These are phyloP conservation scores for Gopherus flavomarginatus DNA, from an alignment of 2,113 vertebrate genomes.

Conservation along the genomic window DNA sequence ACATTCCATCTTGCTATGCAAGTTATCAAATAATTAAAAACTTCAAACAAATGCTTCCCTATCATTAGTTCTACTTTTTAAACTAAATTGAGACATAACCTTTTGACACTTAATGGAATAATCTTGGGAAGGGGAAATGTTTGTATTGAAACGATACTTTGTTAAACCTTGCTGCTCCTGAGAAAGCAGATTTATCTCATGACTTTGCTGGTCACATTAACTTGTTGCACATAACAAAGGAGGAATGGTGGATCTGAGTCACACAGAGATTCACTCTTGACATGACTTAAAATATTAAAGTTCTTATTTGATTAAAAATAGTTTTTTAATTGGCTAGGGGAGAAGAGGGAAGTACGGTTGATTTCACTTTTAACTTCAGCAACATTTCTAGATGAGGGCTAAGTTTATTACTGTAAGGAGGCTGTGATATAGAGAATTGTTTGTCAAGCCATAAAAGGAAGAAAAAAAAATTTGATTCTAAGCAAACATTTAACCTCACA, in stretches of 20 bases:
- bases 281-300: neutral
- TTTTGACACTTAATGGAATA: constrained; percentile 50
- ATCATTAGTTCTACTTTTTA: constrained; percentile 36
- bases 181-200: constrained; percentile 27
- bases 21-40: constrained; percentile 62
- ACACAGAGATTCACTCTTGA: neutral
- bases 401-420: neutral
- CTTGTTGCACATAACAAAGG: constrained; percentile 33
- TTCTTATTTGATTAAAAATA: neutral
- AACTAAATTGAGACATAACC: constrained; percentile 62
- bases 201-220: constrained; percentile 48
- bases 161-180: constrained; percentile 29
- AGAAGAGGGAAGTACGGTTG: constrained; percentile 42
- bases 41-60: constrained; percentile 38
- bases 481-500: constrained; percentile 63
- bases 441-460: constrained; percentile 81
- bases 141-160: neutral
- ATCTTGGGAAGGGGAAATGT: constrained; percentile 52
- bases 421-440: constrained; percentile 44
- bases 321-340: constrained; percentile 51
- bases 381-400: constrained; percentile 39
- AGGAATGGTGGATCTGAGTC: constrained; percentile 28
- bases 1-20: constrained; percentile 80
- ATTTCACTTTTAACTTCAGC: constrained; percentile 23
- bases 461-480: constrained; percentile 66